Evolutionary conservation across 1,140 invertebrate species (phyloP), one percentile per base, ranked within the genome.

Genomic region (Hesperophylax magnus): DNA sequence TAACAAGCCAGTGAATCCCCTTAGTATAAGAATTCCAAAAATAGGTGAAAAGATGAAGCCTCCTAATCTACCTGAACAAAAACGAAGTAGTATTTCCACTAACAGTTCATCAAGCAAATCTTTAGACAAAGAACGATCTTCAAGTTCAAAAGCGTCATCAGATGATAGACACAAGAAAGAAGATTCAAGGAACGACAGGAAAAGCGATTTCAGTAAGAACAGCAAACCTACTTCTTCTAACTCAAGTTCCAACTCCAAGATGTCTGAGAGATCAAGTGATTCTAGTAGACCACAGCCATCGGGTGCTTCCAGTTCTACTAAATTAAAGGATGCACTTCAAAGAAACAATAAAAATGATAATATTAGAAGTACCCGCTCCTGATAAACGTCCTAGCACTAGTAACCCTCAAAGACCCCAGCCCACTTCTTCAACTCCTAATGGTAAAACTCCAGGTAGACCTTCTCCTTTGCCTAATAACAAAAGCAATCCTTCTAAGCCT

Each of bases 11-110:
- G 22, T 71, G 14, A 85, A 85, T 67, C 47, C 84, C 58, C 24
- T 79, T 24, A 63, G 75, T 65, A 86, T 87, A 58, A 87, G 89
- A 83, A 91, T 92, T 78, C 89, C 90, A 53, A 92, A 92, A 88
- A 47, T 91, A 18, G 86, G 86, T 72, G 88, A 90, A 58, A 90
- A 87, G 85, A 83, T 34, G 20, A 75, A 60, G 58, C 52, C 31
- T 17, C 24, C 63, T n/a, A 78, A 61, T 65, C 24, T 65, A 20
- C 15, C 24, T 15, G 61, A 77, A 24, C 39, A 8, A 7, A 77
- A 77, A 77, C 58, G 8, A 65, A 39, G 52, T 47, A 47, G 39
- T 14, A 11, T 47, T 47, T 47, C 39, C 27, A 47, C 34, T 39
- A 47, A 61, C 3, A 34, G 14, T 60, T 5, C 53, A 15, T 47